Evolutionary conservation across 1,140 invertebrate species (phyloP).

Genomic region (Papilio machaon): DNA sequence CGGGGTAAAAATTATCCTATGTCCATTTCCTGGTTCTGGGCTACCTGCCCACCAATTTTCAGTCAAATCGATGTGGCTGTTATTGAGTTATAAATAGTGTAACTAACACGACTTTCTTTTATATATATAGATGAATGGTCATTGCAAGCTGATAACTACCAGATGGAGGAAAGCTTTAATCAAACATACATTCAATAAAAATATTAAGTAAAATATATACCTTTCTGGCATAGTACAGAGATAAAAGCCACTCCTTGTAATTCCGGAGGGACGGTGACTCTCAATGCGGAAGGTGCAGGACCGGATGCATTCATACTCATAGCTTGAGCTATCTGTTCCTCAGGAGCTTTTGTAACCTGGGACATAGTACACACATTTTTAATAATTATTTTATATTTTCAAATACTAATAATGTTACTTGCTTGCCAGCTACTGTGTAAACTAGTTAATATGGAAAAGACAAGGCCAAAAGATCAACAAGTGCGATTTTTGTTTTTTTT

Average conservation of each 20-base stretch:
- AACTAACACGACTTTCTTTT: too few relatives aligned
- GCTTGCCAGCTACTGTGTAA: too few relatives aligned
- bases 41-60: too few relatives aligned
- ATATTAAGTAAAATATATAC: slow-evolving; percentile 71
- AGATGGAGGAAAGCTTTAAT: not conserved
- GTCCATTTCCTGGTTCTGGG: too few relatives aligned
- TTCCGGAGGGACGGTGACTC: slow-evolving; percentile 96
- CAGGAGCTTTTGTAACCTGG: slow-evolving; percentile 93
- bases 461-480: too few relatives aligned
- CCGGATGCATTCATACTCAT: slow-evolving; percentile 79
- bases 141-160: too few relatives aligned
- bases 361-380: slow-evolving; percentile 25
- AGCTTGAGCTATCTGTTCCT: slow-evolving; percentile 86
- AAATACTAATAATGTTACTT: not conserved
- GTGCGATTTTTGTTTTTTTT: too few relatives aligned
- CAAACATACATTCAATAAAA: not conserved
- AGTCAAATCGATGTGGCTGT: too few relatives aligned
- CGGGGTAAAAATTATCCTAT: too few relatives aligned
- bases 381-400: slow-evolving; percentile 12
- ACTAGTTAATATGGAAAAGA: too few relatives aligned
- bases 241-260: slow-evolving; percentile 98
- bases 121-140: too few relatives aligned
- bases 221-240: slow-evolving; percentile 96
- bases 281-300: slow-evolving; percentile 87
- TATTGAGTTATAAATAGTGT: too few relatives aligned